Conservation (phyloP, 1,140 invertebrate species). For the Sesamia nonagrioides region DNA sequence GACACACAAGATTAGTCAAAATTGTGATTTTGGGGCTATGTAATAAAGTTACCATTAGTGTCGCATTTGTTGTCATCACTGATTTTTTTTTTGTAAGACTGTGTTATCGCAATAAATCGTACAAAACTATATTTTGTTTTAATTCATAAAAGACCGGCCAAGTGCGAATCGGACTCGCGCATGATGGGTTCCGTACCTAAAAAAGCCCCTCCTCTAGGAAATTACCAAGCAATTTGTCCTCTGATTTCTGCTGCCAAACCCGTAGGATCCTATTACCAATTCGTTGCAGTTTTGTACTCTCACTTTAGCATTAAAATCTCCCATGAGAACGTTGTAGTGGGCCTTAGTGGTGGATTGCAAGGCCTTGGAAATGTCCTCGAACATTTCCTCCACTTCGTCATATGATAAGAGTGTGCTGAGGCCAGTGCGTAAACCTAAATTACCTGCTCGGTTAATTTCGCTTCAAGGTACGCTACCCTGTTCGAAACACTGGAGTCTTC, state of each 20-base stretch:
- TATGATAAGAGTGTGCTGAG: slow-evolving; percentile 51
- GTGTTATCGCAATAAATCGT: slow-evolving; percentile 85
- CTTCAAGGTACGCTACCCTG: slow-evolving; percentile 49
- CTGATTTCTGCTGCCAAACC: neutral
- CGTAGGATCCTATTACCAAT: neutral
- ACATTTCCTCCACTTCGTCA: slow-evolving; percentile 58
- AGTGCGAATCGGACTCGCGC: no score
- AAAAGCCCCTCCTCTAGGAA: slow-evolving; percentile 13
- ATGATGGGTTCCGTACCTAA: no score
- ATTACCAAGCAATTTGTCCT: neutral
- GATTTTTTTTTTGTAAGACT: slow-evolving; percentile 83
- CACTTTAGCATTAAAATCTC: slow-evolving; percentile 22
- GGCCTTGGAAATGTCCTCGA: slow-evolving; percentile 52
- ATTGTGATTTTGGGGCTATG: slow-evolving; percentile 73
- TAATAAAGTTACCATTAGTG: slow-evolving; percentile 83
- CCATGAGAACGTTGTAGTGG: slow-evolving; percentile 45
- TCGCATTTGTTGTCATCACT: slow-evolving; percentile 79
- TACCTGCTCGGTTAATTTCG: slow-evolving; percentile 55
- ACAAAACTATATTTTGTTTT: slow-evolving; percentile 71
- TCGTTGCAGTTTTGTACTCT: neutral
- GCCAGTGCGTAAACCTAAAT: slow-evolving; percentile 61
- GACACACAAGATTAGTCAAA: slow-evolving; percentile 66
- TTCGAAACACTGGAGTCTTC: slow-evolving; percentile 57
- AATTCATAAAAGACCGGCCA: no score
- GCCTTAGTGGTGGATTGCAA: slow-evolving; percentile 41